Percentiles rank a stretch among this genome's conserved stretches.
phyloP scores from a whole-genome alignment of 2,113 vertebrate genomes.

The Crotalus tigris region DNA sequence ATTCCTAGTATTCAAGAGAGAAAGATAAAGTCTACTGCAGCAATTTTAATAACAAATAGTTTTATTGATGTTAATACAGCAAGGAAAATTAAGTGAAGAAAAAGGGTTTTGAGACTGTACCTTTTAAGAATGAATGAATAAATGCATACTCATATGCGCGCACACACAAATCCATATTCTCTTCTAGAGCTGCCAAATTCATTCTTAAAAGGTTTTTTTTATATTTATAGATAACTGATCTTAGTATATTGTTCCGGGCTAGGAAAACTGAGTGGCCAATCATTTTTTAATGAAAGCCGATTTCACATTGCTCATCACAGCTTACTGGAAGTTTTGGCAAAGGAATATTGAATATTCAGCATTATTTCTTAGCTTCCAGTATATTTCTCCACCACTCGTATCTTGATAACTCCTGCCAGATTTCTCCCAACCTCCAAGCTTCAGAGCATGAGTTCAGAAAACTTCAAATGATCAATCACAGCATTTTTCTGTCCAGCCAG shows the following conservation, averaged over 20 bases:
- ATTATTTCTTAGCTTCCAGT: not conserved
- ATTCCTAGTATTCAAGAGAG: slow-evolving; percentile 49
- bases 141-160: not conserved
- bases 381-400: not conserved
- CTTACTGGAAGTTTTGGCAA: not conserved
- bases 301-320: not conserved
- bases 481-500: not conserved
- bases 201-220: not conserved
- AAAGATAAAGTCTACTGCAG: not conserved
- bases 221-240: not conserved
- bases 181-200: not conserved
- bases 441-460: not conserved
- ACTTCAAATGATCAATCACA: not conserved
- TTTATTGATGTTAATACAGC: not conserved
- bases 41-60: not conserved
- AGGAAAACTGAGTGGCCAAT: not conserved
- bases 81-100: not conserved
- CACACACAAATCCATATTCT: not conserved
- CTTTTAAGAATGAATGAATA: not conserved
- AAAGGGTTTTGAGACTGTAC: not conserved
- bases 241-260: slow-evolving; percentile 6
- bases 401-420: fast-evolving
- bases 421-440: not conserved
- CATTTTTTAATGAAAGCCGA: slow-evolving; percentile 10
- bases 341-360: not conserved